Evolutionary conservation across 2,888 invertebrate genomes (phyloP).

Genomic region (Sussaba pulchella): DNA sequence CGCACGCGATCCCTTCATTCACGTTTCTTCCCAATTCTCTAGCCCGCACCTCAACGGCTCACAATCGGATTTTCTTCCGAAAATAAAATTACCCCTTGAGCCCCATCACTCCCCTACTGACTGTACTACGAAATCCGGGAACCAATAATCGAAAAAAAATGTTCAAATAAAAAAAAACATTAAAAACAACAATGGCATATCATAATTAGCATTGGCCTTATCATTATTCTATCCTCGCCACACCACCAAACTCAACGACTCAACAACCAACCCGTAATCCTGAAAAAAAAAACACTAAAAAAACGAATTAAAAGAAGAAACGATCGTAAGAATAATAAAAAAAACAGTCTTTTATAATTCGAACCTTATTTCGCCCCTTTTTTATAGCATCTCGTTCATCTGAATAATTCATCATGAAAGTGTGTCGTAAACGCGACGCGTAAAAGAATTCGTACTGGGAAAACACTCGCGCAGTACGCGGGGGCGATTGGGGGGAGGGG

Average conservation of each 20-base stretch:
- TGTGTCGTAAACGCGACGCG: slow-evolving; percentile 55
- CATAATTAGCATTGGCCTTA: too few species aligned
- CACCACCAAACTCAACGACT: too few species aligned
- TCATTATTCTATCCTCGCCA: too few species aligned
- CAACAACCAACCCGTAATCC: too few species aligned
- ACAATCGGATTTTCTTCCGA: slow-evolving; percentile 44
- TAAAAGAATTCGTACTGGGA: slow-evolving; percentile 52
- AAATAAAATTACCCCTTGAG: slow-evolving; percentile 20
- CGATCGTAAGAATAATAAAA: not conserved
- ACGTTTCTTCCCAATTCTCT: slow-evolving; percentile 38
- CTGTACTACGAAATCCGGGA: not conserved
- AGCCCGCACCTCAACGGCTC: slow-evolving; percentile 38
- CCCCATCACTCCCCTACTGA: not conserved
- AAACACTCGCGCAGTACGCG: slow-evolving; percentile 9
- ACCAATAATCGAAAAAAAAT: not conserved
- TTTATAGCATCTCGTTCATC: slow-evolving; percentile 57
- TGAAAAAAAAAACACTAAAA: too few species aligned
- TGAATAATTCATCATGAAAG: slow-evolving; percentile 65
- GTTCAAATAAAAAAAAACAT: not conserved
- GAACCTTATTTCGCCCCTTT: slow-evolving; percentile 7
- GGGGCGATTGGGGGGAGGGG: too few species aligned
- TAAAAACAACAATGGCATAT: too few species aligned
- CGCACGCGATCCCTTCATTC: slow-evolving; percentile 31
- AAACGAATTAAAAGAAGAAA: too few species aligned
- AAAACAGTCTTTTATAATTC: slow-evolving; percentile 16